Evolutionary conservation across 2,113 vertebrate species (phyloP).

Genomic region (Mesembrinibis cayennensis): DNA sequence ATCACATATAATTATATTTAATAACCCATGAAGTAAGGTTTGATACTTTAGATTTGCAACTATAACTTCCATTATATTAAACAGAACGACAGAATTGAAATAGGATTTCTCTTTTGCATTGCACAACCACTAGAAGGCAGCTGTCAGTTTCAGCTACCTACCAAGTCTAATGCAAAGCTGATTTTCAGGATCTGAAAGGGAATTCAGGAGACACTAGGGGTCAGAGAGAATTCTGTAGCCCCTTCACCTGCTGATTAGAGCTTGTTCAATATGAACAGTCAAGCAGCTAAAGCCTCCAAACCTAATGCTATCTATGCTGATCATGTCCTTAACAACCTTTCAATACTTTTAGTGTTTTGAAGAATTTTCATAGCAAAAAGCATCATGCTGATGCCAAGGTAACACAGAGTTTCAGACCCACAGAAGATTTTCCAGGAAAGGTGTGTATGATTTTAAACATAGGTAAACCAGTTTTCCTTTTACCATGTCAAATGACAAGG

Average conservation of each 20-base stretch:
- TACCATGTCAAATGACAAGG: background rate
- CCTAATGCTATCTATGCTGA: background rate
- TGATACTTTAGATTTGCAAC: background rate
- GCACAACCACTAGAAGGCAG: constrained; percentile 14
- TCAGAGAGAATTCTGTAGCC: background rate
- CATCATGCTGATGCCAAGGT: background rate
- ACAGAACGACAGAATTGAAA: background rate
- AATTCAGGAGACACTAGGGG: background rate
- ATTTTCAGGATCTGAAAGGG: background rate
- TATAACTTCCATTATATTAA: background rate
- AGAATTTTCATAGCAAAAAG: background rate
- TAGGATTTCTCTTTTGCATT: background rate
- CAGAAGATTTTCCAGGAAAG: background rate
- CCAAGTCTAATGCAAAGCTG: accelerated
- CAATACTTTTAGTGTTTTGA: background rate
- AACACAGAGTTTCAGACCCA: background rate
- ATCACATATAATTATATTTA: background rate
- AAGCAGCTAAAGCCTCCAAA: background rate
- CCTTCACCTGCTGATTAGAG: background rate
- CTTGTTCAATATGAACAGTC: background rate
- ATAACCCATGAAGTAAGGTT: background rate
- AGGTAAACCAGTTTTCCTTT: background rate
- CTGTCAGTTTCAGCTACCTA: background rate
- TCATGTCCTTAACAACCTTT: background rate
- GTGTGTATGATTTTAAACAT: accelerated